phyloP scores from a whole-genome alignment of 1,140 invertebrate species.

The Brachionus plicatilis region DNA sequence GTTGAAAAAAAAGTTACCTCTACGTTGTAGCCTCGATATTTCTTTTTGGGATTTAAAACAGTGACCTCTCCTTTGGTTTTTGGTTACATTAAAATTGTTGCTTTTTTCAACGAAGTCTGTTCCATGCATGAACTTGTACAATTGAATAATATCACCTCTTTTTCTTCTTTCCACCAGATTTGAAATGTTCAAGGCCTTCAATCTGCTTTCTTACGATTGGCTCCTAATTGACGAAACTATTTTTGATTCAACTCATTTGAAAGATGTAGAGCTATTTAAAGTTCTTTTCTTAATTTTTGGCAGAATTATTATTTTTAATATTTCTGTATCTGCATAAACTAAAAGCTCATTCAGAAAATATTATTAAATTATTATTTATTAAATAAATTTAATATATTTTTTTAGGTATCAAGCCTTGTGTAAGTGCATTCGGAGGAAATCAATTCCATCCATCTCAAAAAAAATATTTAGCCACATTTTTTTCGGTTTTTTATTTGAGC shows the following conservation, averaged over 20 bases:
- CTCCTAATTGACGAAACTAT: too few relatives aligned
- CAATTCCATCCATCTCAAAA: constrained; percentile 59
- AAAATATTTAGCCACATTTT: constrained; percentile 60
- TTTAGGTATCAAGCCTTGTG: constrained; percentile 85
- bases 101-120: neutral
- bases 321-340: too few relatives aligned
- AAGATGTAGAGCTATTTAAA: too few relatives aligned
- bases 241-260: too few relatives aligned
- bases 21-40: neutral
- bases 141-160: neutral
- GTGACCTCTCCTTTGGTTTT: neutral
- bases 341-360: too few relatives aligned
- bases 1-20: neutral
- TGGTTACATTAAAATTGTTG: neutral
- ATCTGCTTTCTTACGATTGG: neutral
- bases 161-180: neutral
- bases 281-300: too few relatives aligned
- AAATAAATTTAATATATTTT: neutral
- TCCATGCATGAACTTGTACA: neutral
- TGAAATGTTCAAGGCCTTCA: neutral
- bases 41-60: neutral
- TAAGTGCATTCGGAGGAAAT: constrained; percentile 92
- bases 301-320: neutral
- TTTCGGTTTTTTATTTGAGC: constrained; percentile 86
- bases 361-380: neutral